Conservation (phyloP, 2,888 invertebrate genomes). For the Subacronicta megacephala region DNA sequence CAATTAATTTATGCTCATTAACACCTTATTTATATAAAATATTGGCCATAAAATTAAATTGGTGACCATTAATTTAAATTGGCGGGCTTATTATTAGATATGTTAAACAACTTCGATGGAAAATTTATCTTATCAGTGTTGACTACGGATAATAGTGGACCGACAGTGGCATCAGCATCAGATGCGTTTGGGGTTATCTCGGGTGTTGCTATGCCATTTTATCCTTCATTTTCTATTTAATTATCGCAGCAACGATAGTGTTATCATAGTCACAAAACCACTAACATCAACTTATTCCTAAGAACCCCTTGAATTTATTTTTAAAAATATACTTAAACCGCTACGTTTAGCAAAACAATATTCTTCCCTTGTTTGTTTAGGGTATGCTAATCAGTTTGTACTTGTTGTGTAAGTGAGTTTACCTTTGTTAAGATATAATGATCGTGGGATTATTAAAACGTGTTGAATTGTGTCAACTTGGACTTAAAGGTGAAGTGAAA, state of each 20-base stretch:
- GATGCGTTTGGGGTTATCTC: constrained; percentile 72
- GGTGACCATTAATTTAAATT: constrained; percentile 22
- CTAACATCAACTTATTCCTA: constrained; percentile 4
- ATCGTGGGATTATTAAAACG: constrained; percentile 22
- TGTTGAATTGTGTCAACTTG: constrained; percentile 37
- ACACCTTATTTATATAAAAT: constrained; percentile 24
- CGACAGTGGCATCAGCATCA: constrained; percentile 59
- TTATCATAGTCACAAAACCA: constrained; percentile 23
- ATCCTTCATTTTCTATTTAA: constrained; percentile 41
- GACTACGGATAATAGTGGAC: constrained; percentile 62
- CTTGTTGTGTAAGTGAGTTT: constrained; percentile 14
- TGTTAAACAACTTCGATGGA: constrained; percentile 60
- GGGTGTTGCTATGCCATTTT: constrained; percentile 60
- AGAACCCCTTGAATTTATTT: background rate
- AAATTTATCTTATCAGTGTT: constrained; percentile 78
- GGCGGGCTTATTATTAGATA: constrained; percentile 29
- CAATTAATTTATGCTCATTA: constrained; percentile 30
- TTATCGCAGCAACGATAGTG: constrained; percentile 22
- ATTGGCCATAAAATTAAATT: constrained; percentile 26
- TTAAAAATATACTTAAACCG: constrained; percentile 9
- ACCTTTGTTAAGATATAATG: constrained; percentile 22
- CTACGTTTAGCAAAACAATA: constrained; percentile 10
- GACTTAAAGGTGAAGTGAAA: constrained; percentile 42
- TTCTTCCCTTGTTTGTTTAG: constrained; percentile 26
- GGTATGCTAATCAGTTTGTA: constrained; percentile 22